Base-by-base conservation (phyloP, 2,797 vertebrate species). In the Enteromius mattozi region DNA sequence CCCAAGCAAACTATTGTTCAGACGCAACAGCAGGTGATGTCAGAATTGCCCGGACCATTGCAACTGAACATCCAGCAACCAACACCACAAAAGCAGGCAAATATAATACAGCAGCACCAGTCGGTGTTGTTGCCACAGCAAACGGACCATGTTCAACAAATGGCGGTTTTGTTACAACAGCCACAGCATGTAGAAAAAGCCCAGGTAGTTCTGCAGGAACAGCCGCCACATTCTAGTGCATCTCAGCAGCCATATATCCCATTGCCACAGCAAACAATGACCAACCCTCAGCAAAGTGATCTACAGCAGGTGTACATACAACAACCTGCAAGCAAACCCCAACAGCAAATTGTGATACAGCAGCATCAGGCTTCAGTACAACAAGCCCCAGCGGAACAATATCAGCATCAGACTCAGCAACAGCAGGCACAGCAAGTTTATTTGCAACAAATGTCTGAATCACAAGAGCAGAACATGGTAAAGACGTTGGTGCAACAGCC, bases 1-100 rank as follows among this genome's bases (percentile, higher is more conserved):
- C 91, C 92, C 89, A 93, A 93, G 86, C 93, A 92, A 91, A 92
- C 87, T 85, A 75, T 92, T 88, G 92, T 93, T 91, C 89, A 89
- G 37, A 77, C 80, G 59, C 88, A 90, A 69, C 83, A 87, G 7
- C 94, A 94, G 89, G 89, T 89, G 65, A 90, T 88, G 81, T 89
- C 93, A 88, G 93, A 94, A 89, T 87, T 89, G 76, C 93, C 93
- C 77, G 87, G 88, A 85, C 78, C 91, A 81, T 81, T 89, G 51
- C 87, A 92, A 75, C 91, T 93, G 82, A 79, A 79, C 54, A 72
- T 84, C 30, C 94, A 94, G 72, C 92, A 92, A 17, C 81, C 90
- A 54, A 49, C 84, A 63, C 49, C 42, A 76, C 66, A 93, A 88
- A 89, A 91, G 63, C 91, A 92, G 87, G 86, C 91, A 82, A 85